Evolutionary conservation across 2,797 vertebrate species (phyloP), one percentile per base, ranked within the genome.

Genomic region (Ctenopoma multispine): DNA sequence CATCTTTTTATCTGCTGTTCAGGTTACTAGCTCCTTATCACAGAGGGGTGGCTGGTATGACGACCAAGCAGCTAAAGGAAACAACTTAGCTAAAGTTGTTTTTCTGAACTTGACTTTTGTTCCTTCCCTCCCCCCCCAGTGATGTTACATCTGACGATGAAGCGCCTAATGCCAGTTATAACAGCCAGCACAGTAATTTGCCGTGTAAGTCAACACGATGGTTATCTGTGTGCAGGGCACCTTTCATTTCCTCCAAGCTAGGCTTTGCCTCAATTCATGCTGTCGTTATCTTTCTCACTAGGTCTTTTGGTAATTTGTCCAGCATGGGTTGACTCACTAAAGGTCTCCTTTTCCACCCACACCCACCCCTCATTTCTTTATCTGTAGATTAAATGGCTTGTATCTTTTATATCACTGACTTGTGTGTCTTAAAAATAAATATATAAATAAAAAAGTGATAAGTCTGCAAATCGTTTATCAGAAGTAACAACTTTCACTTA

Each of bases 21-120:
- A 81, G 82, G 72, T 93, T 94, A 90, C 90, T 75, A 80, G 90
- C 92, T 93, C 81, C 93, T 95, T 93, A 94, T 94, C 94, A 93
- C 93, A 92, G 91, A 93, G 87, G 83, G 54, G 86, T 86, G 85
- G 72, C 77, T 74, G 80, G 75, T 31, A 10, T 51, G 67, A 83
- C 10, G 63, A 69, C 71, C 64, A 40, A 83, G 72, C 66, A 72
- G 64, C 41, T 31, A 81, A 80, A 83, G 87, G 83, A 91, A 94
- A 94, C 91, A 92, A 94, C 89, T 92, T 90, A 70, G 86, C 92
- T 90, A 87, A 94, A 94, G 91, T 93, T 92, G 72, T 88, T 89
- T 89, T 87, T 84, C 60, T 57, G 82, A 82, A 81, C 86, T 80
- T 82, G 82, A 89, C 85, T 93, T 90, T 91, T 94, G 87, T 95